phyloP scores from a whole-genome alignment of 2,888 invertebrate genomes.

The Agelastica alni region DNA sequence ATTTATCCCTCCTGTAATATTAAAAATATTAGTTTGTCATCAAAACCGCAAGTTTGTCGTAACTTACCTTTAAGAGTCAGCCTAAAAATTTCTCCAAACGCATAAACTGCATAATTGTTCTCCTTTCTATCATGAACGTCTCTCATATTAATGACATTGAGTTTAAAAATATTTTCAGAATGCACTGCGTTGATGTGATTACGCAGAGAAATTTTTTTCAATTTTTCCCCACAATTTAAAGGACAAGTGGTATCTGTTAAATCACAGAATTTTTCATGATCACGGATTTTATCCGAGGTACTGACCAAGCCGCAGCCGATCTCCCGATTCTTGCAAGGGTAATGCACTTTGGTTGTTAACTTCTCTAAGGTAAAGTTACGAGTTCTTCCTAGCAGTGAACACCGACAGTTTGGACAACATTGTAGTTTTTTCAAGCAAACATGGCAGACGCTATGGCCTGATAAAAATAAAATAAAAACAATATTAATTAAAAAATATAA shows the following conservation, averaged over 20 bases:
- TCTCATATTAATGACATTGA: slow-evolving; percentile 23
- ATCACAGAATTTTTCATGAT: slow-evolving; percentile 33
- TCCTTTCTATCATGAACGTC: slow-evolving; percentile 29
- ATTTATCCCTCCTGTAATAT: background rate
- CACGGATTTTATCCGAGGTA: slow-evolving; percentile 34
- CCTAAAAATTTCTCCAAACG: slow-evolving; percentile 34
- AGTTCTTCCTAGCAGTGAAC: slow-evolving; percentile 24
- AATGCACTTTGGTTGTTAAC: slow-evolving; percentile 33
- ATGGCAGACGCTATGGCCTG: slow-evolving; percentile 41
- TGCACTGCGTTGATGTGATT: slow-evolving; percentile 32
- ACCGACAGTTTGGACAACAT: slow-evolving; percentile 37
- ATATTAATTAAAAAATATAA: background rate
- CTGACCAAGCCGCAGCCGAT: slow-evolving; percentile 36
- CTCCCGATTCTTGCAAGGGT: slow-evolving; percentile 37
- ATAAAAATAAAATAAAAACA: slow-evolving; percentile 1
- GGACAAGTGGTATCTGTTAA: slow-evolving; percentile 32
- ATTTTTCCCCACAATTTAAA: slow-evolving; percentile 34
- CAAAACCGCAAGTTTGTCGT: too few relatives aligned
- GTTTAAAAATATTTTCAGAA: slow-evolving; percentile 13
- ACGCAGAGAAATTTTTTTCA: slow-evolving; percentile 24
- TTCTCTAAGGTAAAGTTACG: slow-evolving; percentile 41
- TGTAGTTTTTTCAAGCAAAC: slow-evolving; percentile 34
- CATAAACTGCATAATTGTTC: slow-evolving; percentile 26
- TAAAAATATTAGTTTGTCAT: background rate
- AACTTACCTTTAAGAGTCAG: slow-evolving; percentile 30